These are phyloP conservation scores for Saiga tatarica DNA, from an alignment of 2,113 vertebrate species.

Conservation along the genomic window DNA sequence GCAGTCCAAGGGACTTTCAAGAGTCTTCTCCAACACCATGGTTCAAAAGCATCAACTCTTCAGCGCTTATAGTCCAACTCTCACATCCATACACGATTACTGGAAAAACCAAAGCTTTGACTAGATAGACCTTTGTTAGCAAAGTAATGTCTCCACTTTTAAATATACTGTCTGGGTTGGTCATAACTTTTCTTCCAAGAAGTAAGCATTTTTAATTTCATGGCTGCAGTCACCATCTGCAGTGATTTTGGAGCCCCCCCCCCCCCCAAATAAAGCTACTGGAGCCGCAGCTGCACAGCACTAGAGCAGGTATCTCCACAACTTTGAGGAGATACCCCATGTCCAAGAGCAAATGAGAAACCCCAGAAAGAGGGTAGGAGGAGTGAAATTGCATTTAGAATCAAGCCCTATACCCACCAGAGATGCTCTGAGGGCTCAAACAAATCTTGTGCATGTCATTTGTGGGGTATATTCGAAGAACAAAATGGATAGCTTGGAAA, in stretches of 20 bases:
- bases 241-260: background rate
- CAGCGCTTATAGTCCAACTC: fast-evolving
- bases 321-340: background rate
- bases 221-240: background rate
- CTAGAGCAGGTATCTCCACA: background rate
- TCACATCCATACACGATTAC: background rate
- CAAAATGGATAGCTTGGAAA: background rate
- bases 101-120: background rate
- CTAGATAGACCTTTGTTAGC: background rate
- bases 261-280: background rate
- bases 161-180: background rate
- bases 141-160: background rate
- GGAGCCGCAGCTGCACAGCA: fast-evolving
- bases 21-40: background rate
- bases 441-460: background rate
- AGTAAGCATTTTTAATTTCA: background rate
- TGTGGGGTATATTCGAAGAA: background rate
- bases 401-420: background rate
- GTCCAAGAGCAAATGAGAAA: background rate
- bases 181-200: background rate
- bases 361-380: background rate
- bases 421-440: background rate
- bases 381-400: background rate
- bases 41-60: background rate
- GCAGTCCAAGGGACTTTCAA: background rate